phyloP scores from a whole-genome alignment of 2,797 vertebrate species.

The Lacerta bilineata region DNA sequence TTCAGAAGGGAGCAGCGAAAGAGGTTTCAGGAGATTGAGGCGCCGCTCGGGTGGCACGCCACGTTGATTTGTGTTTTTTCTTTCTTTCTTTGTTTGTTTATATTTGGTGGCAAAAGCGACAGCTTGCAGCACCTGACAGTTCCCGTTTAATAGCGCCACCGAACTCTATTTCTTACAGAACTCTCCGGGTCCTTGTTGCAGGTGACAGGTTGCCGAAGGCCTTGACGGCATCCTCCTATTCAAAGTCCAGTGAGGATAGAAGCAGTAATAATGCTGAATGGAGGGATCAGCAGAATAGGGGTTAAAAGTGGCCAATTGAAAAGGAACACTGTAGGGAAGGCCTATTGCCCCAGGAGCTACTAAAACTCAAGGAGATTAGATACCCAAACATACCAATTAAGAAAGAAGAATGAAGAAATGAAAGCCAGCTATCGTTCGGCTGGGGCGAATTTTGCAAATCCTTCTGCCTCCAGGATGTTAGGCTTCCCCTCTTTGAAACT shows the following conservation, averaged over 20 bases:
- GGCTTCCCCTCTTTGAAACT: neutral
- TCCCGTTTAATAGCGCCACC: conserved; percentile 23
- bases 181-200: conserved; percentile 25
- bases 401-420: neutral
- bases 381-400: neutral
- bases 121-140: conserved; percentile 20
- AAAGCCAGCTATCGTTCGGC: neutral
- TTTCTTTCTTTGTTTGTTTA: conserved; percentile 29
- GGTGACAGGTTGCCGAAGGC: conserved; percentile 18
- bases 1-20: conserved; percentile 44
- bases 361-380: neutral
- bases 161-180: conserved; percentile 23
- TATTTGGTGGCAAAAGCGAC: conserved; percentile 26
- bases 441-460: neutral
- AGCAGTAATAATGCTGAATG: neutral
- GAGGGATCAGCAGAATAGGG: neutral
- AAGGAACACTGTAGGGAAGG: conserved; percentile 12
- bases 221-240: neutral
- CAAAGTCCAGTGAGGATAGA: conserved; percentile 21
- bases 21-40: conserved; percentile 28
- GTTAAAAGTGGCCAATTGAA: conserved; percentile 36
- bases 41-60: neutral
- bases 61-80: conserved; percentile 21
- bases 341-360: neutral
- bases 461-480: neutral